Percentiles rank a stretch among this genome's conserved stretches.
phyloP scores from a whole-genome alignment of 2,797 vertebrate species.

The Mormyrops attenuatus region DNA sequence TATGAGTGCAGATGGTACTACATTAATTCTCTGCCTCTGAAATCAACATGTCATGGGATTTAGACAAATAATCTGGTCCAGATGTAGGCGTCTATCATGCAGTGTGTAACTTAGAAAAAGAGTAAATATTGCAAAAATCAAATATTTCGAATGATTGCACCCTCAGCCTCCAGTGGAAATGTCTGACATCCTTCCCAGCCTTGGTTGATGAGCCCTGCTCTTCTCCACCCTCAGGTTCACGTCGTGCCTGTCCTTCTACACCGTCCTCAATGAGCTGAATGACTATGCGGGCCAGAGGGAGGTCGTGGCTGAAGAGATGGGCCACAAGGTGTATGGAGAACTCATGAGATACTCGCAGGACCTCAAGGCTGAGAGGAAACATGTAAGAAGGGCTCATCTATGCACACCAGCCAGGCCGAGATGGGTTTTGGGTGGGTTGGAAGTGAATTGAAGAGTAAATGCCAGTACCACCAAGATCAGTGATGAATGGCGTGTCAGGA shows the following conservation, averaged over 20 bases:
- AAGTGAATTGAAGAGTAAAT: not conserved
- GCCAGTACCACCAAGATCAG: not conserved
- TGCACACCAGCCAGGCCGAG: not conserved
- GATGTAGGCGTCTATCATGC: not conserved
- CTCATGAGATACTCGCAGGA: slow-evolving; percentile 93
- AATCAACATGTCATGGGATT: not conserved
- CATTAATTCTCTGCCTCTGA: not conserved
- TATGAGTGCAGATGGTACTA: not conserved
- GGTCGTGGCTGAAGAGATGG: slow-evolving; percentile 97
- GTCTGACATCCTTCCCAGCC: not conserved
- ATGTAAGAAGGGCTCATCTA: slow-evolving; percentile 62
- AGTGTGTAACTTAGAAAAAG: not conserved
- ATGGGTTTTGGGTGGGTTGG: not conserved
- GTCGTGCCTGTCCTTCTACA: slow-evolving; percentile 88
- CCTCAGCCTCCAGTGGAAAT: not conserved
- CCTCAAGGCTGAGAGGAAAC: slow-evolving; percentile 91
- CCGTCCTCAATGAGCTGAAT: slow-evolving; percentile 91
- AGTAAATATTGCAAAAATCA: not conserved
- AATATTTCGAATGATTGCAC: not conserved
- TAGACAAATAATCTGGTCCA: not conserved
- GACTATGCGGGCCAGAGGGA: slow-evolving; percentile 97
- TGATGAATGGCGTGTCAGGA: not conserved
- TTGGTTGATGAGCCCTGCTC: not conserved
- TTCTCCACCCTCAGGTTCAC: slow-evolving; percentile 74
- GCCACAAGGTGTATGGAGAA: slow-evolving; percentile 87